Evolutionary conservation across 1,140 invertebrate species (phyloP), one percentile per base, ranked within the genome.

Genomic region (Solenopsis invicta): DNA sequence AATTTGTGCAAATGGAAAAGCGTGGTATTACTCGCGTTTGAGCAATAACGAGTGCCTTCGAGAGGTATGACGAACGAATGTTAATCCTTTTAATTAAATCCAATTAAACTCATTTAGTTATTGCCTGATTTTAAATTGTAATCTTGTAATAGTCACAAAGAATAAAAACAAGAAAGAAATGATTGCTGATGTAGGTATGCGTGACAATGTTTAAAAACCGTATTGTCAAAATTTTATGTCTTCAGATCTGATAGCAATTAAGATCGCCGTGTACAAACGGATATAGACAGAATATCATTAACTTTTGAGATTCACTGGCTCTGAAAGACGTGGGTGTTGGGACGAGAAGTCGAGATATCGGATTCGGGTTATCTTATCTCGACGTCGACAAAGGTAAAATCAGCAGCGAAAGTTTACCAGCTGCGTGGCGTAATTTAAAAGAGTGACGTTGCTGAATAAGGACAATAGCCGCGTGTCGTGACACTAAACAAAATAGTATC

Each of bases 401-500:
- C 56, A 62, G 21, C 69, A 34, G 85, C 21, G 16, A 66, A 78
- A 74, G 50, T 56, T 61, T 16, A 64, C 18, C 37, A 64, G 50
- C 37, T 29, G 62, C 50, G 21, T 50, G 77, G 45, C 34, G 66
- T 71, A 90, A 90, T 90, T 90, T 87, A 86, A 89, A 62, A 54
- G 62, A 86, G 67, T 90, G 88, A 90, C 88, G 78, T 12, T 76
- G 88, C 88, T 61, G 85, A 90, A 89, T 64, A 82, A 34, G 71
- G 67, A 77, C 72, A 66, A 85, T 77, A 24, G 72, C 72, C 59
- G 59, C 59, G 59, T 29, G 82, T 29, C 56, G 54, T 48, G 80
- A 74, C 72, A 52, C 45, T 77, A 77, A 77, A 64, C 45, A 85
- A 77, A 85, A 85, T 37, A 52, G 61, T 74, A 56, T 81, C 37